These are phyloP conservation scores for Peucedramus taeniatus DNA, from an alignment of 2,113 vertebrate genomes.

Conservation along the genomic window DNA sequence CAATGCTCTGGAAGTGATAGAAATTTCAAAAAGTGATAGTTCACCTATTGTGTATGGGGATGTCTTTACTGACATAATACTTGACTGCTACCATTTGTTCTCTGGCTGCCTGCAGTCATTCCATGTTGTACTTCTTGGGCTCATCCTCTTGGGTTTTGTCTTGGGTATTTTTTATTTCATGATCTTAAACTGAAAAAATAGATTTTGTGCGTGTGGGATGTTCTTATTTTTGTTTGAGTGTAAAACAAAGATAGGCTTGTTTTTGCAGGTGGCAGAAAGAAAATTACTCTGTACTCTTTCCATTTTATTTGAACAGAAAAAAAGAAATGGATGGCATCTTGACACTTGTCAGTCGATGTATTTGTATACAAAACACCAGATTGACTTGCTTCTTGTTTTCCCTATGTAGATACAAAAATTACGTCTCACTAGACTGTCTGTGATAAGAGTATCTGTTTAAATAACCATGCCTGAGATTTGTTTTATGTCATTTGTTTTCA, in stretches of 20 bases:
- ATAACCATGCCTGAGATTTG: background rate
- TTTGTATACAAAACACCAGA: background rate
- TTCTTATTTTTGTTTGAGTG: background rate
- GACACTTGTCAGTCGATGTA: background rate
- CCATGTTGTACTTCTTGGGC: background rate
- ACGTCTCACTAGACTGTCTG: background rate
- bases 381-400: background rate
- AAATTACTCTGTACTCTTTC: background rate
- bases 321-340: background rate
- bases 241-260: background rate
- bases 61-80: background rate
- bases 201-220: background rate
- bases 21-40: background rate
- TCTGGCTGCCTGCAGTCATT: fast-evolving
- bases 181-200: background rate
- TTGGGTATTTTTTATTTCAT: background rate
- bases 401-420: background rate
- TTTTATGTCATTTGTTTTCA: background rate
- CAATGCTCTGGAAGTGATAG: background rate
- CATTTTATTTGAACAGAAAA: background rate
- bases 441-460: background rate
- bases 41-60: background rate
- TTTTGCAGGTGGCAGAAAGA: background rate
- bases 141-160: background rate
- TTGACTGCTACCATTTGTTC: background rate